These are phyloP conservation scores for Carposina sasakii DNA, from an alignment of 1,140 invertebrate genomes.

Conservation along the genomic window DNA sequence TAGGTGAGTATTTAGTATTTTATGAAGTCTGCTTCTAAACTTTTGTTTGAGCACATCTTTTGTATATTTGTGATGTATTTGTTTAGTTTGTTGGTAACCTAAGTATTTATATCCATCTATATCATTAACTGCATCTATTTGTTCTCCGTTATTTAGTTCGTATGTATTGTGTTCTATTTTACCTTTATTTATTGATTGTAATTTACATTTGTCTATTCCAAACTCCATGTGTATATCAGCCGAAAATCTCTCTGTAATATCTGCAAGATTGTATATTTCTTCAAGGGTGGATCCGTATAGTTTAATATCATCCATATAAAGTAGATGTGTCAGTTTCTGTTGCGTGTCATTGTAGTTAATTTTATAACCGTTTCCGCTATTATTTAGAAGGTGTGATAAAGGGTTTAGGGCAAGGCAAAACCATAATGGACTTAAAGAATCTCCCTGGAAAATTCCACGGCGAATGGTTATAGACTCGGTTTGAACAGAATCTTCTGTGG, in stretches of 20 bases:
- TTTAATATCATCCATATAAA: slow-evolving; percentile 10
- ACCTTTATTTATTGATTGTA: not conserved
- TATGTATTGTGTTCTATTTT: not conserved
- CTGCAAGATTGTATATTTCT: not conserved
- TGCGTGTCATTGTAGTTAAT: not conserved
- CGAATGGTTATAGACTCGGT: no score
- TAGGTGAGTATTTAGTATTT: no score
- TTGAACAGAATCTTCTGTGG: not conserved
- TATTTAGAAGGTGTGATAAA: not conserved
- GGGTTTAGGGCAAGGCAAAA: slow-evolving; percentile 21
- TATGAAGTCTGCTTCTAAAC: no score
- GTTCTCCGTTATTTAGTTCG: not conserved
- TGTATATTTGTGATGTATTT: no score
- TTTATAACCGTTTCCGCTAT: not conserved
- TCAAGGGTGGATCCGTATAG: not conserved
- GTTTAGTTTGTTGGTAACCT: no score
- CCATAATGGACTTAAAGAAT: slow-evolving; percentile 17
- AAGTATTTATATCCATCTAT: not conserved
- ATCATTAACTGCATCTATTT: not conserved
- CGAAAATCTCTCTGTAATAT: not conserved
- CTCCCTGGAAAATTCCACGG: no score
- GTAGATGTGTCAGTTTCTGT: slow-evolving; percentile 1
- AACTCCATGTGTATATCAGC: slow-evolving; percentile 1
- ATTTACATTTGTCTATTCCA: slow-evolving; percentile 3
- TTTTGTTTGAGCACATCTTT: no score